Percentiles rank a stretch among this genome's conserved stretches.
phyloP scores from a whole-genome alignment of 1,140 invertebrate genomes.

The Achroia grisella region DNA sequence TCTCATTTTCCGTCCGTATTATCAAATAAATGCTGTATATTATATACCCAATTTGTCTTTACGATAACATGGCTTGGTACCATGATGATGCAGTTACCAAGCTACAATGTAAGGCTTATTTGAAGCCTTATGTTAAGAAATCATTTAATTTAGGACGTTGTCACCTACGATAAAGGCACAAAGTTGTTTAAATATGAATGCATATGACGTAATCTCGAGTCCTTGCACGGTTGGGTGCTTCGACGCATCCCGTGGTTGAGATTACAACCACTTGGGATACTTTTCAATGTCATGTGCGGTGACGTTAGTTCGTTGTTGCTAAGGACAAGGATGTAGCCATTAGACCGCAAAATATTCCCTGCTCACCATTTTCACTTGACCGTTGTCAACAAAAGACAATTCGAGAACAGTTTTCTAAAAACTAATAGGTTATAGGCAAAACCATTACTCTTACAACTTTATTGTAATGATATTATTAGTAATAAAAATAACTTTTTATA shows the following conservation, averaged over 20 bases:
- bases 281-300: constrained; percentile 48
- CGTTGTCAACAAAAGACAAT: too few species aligned
- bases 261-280: constrained; percentile 53
- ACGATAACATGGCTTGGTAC: too few species aligned
- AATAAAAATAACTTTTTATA: too few species aligned
- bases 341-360: constrained; percentile 1
- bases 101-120: background rate
- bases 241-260: constrained; percentile 49
- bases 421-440: too few species aligned
- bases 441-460: too few species aligned
- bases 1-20: too few species aligned
- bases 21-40: too few species aligned
- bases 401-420: too few species aligned
- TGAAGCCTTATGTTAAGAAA: background rate
- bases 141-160: constrained; percentile 13
- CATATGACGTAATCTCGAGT: constrained; percentile 39
- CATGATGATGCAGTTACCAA: too few species aligned
- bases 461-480: too few species aligned
- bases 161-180: constrained; percentile 13
- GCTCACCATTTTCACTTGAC: too few species aligned
- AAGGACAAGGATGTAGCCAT: constrained; percentile 31
- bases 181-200: constrained; percentile 18
- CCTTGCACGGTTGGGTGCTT: constrained; percentile 57
- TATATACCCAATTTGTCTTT: too few species aligned
- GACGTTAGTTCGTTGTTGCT: constrained; percentile 34